Base-by-base conservation (phyloP, 2,113 vertebrate genomes). In the Muntiacus muntjak region DNA sequence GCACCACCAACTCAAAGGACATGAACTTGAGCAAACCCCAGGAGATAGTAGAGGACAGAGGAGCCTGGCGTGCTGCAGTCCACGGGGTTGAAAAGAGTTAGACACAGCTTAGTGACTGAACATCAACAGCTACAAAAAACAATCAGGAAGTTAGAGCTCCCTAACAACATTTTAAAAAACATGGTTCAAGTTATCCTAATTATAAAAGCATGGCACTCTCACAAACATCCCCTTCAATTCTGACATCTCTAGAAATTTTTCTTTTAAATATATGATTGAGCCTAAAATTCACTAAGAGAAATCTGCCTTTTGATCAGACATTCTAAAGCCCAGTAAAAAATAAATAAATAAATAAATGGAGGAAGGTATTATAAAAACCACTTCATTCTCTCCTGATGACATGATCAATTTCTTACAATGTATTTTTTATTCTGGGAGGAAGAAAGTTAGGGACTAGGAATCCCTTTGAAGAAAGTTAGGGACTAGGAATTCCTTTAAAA, bases 201-300 rank as follows among this genome's bases (percentile, higher is more conserved):
- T 33, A 67, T 57, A 28, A 58, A 76, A 47, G 21, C 14, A 45
- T 23, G 23, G 84, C 11, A 45, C n/a, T n/a, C 28, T 60, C 43
- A 81, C 43, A 54, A 82, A 87, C 74, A 87, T 45, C 13, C 81
- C 58, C 64, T 52, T 95, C 76, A 84, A 64, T 52, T 40, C 57
- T 84, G n/a, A 88, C 67, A 97, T 1, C 45, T 95, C 67, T 23
- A 25, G 25, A 62, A 58, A 50, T 84, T 30, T n/a, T 40, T 40
- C 3, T 91, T n/a, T 6, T 3, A 3, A 71, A n/a, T 33, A 79
- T 52, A 26, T 81, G 50, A 47, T 83, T 90, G 62, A 12, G 30
- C 67, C 91, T 83, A 58, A 91, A 93, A 76, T 58, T 89, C 90
- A 26, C 93, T 93, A 47, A 79, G 60, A 96, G 82, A 91, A 91